Evolutionary conservation across 2,888 invertebrate species (phyloP).

Genomic region (Phytoseiulus persimilis): DNA sequence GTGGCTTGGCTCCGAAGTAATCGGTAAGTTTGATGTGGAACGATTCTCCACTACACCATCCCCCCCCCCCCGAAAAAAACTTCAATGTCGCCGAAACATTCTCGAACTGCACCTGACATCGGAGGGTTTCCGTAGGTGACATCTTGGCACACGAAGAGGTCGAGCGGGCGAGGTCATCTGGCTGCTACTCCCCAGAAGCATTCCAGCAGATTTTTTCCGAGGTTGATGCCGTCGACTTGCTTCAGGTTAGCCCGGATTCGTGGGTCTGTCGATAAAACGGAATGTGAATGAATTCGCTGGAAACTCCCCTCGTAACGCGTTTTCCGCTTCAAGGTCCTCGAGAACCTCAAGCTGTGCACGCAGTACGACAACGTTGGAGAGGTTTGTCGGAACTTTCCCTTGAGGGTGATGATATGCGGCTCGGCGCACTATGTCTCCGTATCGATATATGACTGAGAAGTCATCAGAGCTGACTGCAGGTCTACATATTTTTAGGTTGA

Average conservation of each 20-base stretch:
- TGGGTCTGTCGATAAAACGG: not conserved
- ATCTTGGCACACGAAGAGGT: constrained; percentile 53
- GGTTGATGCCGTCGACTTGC: constrained; percentile 61
- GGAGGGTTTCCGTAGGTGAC: constrained; percentile 49
- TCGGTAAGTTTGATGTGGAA: constrained; percentile 55
- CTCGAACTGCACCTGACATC: not conserved
- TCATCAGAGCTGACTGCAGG: not conserved
- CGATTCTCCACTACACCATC: not conserved
- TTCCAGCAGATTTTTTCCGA: constrained; percentile 65
- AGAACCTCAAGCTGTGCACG: constrained; percentile 63
- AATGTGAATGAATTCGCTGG: not conserved
- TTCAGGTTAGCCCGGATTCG: constrained; percentile 52
- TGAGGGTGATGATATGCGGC: too few species aligned
- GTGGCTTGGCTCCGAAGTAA: constrained; percentile 62
- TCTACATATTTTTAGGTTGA: constrained; percentile 50
- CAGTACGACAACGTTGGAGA: constrained; percentile 64
- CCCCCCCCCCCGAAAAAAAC: not conserved
- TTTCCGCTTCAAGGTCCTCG: constrained; percentile 54
- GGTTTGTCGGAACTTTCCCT: constrained; percentile 49
- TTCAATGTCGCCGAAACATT: not conserved
- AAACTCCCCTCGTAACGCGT: too few species aligned
- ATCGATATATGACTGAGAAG: too few species aligned
- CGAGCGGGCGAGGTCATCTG: constrained; percentile 57
- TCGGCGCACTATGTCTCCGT: too few species aligned
- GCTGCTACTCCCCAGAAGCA: constrained; percentile 64